A percentile compares a stretch with the other conserved stretches of the same genome.
phyloP scores from a whole-genome alignment of 1,140 invertebrate species.

The Trigoniulus corallinus region DNA sequence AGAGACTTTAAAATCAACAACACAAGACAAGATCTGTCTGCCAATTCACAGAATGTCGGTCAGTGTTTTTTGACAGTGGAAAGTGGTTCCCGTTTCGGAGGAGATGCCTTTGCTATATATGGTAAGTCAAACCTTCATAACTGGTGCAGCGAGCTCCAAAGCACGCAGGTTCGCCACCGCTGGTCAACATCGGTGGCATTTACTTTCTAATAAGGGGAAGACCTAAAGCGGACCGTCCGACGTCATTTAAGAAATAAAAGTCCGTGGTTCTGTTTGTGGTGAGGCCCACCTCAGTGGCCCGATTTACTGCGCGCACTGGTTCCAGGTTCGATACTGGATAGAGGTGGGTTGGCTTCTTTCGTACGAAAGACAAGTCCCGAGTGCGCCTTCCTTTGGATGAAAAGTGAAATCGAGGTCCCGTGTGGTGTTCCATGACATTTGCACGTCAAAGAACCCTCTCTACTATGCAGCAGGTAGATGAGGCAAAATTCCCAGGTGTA shows the following conservation, averaged over 20 bases:
- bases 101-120: slow-evolving; percentile 62
- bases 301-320: too few relatives aligned
- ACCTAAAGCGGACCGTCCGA: not conserved
- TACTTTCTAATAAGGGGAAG: not conserved
- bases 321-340: too few relatives aligned
- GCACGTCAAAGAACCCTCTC: too few relatives aligned
- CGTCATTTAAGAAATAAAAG: not conserved
- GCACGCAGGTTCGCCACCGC: not conserved
- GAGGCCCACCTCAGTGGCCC: too few relatives aligned
- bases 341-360: too few relatives aligned
- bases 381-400: too few relatives aligned
- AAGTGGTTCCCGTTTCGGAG: slow-evolving; percentile 66
- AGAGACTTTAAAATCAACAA: slow-evolving; percentile 54
- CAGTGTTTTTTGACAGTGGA: slow-evolving; percentile 76
- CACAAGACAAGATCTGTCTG: slow-evolving; percentile 50
- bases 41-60: slow-evolving; percentile 48
- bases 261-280: too few relatives aligned
- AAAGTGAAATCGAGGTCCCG: too few relatives aligned
- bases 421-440: too few relatives aligned
- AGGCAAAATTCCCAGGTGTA: too few relatives aligned
- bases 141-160: not conserved
- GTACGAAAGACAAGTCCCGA: too few relatives aligned
- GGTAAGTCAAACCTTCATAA: slow-evolving; percentile 31
- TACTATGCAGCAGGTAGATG: too few relatives aligned
- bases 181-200: not conserved